Conservation (phyloP, 2,797 vertebrate genomes). For the Petrocephalus sullivani region DNA sequence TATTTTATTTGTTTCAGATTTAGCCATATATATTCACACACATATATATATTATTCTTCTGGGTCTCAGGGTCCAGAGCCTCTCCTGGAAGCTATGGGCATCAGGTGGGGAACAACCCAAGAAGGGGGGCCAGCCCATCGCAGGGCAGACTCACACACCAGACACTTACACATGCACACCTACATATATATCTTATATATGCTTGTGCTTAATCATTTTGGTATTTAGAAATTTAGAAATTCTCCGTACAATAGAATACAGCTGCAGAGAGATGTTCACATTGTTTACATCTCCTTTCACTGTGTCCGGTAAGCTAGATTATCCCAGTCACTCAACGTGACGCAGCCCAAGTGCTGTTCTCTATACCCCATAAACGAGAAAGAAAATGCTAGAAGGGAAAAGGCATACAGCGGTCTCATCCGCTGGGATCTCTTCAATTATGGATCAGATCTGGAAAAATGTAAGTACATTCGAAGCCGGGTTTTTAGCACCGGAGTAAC, state of each 20-base stretch:
- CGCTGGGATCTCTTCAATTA: constrained; percentile 3
- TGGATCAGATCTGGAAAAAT: constrained; percentile 18
- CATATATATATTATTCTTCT: background rate
- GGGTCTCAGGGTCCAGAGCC: too few relatives aligned
- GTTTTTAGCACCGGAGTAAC: background rate
- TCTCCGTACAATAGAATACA: background rate
- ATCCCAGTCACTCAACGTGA: background rate
- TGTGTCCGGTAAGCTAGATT: background rate
- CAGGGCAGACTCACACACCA: too few relatives aligned
- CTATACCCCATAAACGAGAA: background rate
- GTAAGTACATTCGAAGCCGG: constrained; percentile 15
- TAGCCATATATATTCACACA: background rate
- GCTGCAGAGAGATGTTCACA: background rate
- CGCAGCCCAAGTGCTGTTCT: background rate
- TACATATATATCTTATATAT: too few relatives aligned
- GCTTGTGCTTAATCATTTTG: background rate
- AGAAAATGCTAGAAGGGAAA: background rate
- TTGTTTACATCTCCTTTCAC: background rate
- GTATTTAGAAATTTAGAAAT: background rate
- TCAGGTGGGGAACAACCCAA: too few relatives aligned
- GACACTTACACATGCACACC: too few relatives aligned
- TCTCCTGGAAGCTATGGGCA: too few relatives aligned
- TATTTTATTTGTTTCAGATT: background rate
- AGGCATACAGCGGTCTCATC: constrained; percentile 5
- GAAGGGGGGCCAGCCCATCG: too few relatives aligned